Percentiles rank a stretch among this genome's conserved stretches.
Conservation (phyloP, 2,888 invertebrate species). For the Drosophila meridiana region DNA sequence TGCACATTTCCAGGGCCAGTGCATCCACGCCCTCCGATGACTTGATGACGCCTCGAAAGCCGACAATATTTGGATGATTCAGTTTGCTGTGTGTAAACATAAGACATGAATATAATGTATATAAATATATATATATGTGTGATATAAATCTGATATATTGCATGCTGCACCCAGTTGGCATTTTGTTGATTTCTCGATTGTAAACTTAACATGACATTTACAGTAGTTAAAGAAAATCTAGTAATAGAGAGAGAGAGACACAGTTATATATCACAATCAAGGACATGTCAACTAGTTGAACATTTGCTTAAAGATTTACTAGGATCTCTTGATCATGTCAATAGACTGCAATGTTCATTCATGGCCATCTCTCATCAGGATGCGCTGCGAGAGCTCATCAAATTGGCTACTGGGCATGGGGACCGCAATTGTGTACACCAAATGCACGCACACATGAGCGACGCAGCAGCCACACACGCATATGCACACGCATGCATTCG, state of each 20-base stretch:
- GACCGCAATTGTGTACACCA: conserved; percentile 24
- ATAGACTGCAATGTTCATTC: neutral
- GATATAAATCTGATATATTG: neutral
- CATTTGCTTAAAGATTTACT: too few relatives aligned
- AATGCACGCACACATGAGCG: conserved; percentile 44
- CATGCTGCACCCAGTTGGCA: neutral
- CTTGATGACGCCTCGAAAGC: conserved; percentile 87
- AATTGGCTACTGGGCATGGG: conserved; percentile 8
- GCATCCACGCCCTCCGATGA: conserved; percentile 85
- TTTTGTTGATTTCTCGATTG: neutral
- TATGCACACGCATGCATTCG: conserved; percentile 33
- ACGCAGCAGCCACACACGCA: conserved; percentile 49
- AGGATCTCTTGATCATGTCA: neutral
- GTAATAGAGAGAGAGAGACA: neutral
- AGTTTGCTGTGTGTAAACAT: conserved; percentile 84
- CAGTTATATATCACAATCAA: neutral
- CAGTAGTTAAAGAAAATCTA: neutral
- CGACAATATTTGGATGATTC: conserved; percentile 93
- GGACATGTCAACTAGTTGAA: neutral
- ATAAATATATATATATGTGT: neutral
- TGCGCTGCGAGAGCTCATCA: neutral
- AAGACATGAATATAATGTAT: neutral
- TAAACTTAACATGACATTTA: neutral
- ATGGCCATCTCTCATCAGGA: neutral
- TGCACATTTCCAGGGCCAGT: conserved; percentile 92